These are phyloP conservation scores for Ibidorhyncha struthersii DNA, from an alignment of 2,113 vertebrate genomes.

Conservation along the genomic window DNA sequence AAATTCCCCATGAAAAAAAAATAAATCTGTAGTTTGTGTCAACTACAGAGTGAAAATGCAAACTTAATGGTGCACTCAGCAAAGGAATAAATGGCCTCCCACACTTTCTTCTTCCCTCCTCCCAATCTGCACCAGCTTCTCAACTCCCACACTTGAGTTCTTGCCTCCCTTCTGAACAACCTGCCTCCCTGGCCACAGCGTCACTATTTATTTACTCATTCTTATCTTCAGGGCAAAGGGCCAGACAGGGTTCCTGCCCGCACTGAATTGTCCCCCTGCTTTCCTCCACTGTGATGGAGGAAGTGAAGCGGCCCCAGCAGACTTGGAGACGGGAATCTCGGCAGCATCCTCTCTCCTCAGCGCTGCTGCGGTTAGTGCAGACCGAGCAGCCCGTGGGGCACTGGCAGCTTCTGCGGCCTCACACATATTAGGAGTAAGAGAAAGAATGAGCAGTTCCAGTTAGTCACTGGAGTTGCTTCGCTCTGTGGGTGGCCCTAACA, in stretches of 20 bases:
- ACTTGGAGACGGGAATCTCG: accelerated
- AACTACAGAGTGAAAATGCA: background rate
- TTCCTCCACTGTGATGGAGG: background rate
- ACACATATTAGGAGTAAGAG: accelerated
- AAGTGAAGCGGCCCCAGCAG: background rate
- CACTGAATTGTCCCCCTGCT: background rate
- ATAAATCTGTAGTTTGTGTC: background rate
- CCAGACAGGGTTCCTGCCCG: background rate
- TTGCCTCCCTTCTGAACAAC: background rate
- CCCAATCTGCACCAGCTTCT: background rate
- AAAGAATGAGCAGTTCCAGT: background rate
- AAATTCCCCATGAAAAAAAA: background rate
- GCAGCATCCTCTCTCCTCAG: accelerated
- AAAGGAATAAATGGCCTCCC: background rate
- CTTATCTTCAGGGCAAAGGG: background rate
- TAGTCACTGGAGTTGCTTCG: background rate
- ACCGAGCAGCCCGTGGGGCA: background rate
- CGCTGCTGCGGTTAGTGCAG: background rate
- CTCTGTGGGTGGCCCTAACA: background rate
- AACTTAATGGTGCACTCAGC: background rate
- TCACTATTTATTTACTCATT: background rate
- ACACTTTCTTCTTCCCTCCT: background rate
- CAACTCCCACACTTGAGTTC: conserved; percentile 8
- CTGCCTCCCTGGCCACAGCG: background rate
- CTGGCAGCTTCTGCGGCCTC: background rate